Conservation (phyloP, 2,797 vertebrate species). For the Tolypeutes matacus region DNA sequence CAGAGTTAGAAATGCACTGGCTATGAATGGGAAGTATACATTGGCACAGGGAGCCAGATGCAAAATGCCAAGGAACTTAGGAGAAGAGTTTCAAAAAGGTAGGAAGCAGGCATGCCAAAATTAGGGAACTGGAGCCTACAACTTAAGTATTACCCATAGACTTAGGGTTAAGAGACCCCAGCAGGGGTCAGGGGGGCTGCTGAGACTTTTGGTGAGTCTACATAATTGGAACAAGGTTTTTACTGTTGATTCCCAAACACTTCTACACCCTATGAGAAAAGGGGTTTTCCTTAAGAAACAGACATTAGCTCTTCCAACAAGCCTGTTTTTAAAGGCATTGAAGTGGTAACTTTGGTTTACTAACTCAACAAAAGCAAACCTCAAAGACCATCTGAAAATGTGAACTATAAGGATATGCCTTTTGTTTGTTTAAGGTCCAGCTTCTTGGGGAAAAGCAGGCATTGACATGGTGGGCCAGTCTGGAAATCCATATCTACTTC, state of each 20-base stretch:
- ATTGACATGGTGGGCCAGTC: no score
- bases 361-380: neutral
- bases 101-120: neutral
- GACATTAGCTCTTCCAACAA: neutral
- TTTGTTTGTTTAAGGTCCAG: neutral
- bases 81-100: neutral
- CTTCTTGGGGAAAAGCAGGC: neutral
- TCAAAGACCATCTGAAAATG: neutral
- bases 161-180: neutral
- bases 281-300: neutral
- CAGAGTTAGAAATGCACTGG: neutral
- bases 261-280: neutral
- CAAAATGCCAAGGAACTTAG: neutral
- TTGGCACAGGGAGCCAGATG: neutral
- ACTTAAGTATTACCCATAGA: no score
- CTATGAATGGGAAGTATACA: fast-evolving
- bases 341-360: neutral
- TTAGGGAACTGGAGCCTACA: neutral
- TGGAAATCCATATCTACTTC: neutral
- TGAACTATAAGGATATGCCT: neutral
- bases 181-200: neutral
- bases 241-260: neutral
- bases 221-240: fast-evolving
- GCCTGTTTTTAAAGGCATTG: neutral
- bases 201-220: neutral